phyloP scores from a whole-genome alignment of 1,140 invertebrate species.

The Pogonomyrmex californicus region DNA sequence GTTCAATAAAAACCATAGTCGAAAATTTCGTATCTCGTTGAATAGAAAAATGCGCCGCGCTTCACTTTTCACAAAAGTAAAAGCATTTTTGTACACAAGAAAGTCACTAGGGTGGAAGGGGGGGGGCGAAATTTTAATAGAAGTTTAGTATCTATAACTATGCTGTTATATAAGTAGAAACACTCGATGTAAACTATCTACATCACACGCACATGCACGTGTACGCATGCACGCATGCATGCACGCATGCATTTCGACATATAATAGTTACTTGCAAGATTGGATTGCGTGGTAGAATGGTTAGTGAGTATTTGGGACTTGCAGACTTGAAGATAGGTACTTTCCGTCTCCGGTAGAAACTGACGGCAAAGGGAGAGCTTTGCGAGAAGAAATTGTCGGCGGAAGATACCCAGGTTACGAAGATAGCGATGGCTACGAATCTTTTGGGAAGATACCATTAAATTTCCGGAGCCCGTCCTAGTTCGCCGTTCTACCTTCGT shows the following conservation, averaged over 20 bases:
- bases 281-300: slow-evolving; percentile 62
- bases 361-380: slow-evolving; percentile 75
- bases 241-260: slow-evolving; percentile 2
- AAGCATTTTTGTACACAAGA: slow-evolving; percentile 20
- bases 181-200: background rate
- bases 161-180: slow-evolving; percentile 37
- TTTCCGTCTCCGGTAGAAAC: slow-evolving; percentile 74
- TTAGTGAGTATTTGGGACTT: slow-evolving; percentile 76
- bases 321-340: slow-evolving; percentile 76
- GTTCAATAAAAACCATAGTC: slow-evolving; percentile 28
- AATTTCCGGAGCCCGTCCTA: slow-evolving; percentile 57
- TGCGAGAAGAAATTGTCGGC: slow-evolving; percentile 75
- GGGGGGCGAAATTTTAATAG: slow-evolving; percentile 35
- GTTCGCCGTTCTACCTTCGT: slow-evolving; percentile 57
- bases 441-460: slow-evolving; percentile 58
- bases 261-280: slow-evolving; percentile 11
- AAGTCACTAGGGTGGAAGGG: slow-evolving; percentile 2
- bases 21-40: slow-evolving; percentile 42
- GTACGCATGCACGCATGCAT: background rate
- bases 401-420: slow-evolving; percentile 65
- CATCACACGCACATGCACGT: background rate
- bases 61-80: slow-evolving; percentile 42
- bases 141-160: slow-evolving; percentile 48
- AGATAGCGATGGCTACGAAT: slow-evolving; percentile 75
- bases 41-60: slow-evolving; percentile 38